Conservation (phyloP, 2,888 invertebrate genomes). For the Orthonychiurus folsomi region DNA sequence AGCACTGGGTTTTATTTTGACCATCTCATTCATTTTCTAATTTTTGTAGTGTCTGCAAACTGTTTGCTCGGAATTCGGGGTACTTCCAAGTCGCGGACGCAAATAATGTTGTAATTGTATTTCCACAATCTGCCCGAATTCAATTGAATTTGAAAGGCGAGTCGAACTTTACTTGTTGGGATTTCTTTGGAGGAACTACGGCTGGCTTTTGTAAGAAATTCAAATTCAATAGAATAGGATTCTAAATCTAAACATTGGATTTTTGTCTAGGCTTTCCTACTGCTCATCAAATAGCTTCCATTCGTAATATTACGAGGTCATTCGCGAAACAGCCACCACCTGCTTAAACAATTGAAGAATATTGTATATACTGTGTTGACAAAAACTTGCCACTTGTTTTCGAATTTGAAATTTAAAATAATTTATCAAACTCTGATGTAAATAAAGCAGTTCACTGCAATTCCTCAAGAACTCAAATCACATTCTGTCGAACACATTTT, state of each 20-base stretch:
- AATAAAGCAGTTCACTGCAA: no score
- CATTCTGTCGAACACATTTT: no score
- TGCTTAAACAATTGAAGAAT: no score
- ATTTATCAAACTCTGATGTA: no score
- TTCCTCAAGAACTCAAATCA: no score
- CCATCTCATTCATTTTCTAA: not conserved
- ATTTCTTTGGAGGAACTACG: not conserved
- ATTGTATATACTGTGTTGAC: no score
- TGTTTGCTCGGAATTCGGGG: not conserved
- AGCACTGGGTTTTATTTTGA: no score
- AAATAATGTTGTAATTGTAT: slow-evolving; percentile 3
- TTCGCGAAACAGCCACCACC: no score
- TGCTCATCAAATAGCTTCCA: slow-evolving; percentile 11
- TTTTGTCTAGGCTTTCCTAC: not conserved
- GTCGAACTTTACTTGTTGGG: not conserved
- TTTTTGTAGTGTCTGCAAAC: not conserved
- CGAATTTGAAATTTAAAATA: no score
- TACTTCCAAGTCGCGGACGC: not conserved
- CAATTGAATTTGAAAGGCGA: not conserved
- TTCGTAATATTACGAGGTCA: slow-evolving; percentile 12
- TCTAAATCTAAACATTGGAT: not conserved
- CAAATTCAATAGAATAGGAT: not conserved
- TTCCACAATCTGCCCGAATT: not conserved
- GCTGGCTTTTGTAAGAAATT: not conserved
- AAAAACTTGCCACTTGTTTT: no score